Base-by-base conservation (phyloP, 2,113 vertebrate species). In the Cebidichthys violaceus region DNA sequence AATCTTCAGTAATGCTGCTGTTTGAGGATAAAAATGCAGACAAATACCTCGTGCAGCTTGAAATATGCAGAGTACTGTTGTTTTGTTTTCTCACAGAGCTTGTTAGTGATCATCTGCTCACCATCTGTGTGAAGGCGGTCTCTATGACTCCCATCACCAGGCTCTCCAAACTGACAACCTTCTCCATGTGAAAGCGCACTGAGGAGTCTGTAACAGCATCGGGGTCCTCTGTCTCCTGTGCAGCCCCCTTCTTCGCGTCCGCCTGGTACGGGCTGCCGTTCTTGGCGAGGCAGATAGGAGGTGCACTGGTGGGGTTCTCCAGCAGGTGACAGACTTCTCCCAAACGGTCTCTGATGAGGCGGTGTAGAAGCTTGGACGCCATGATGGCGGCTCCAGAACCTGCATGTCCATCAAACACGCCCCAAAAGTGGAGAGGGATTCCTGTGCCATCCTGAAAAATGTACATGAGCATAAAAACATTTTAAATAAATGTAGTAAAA, bases 81-180 rank as follows among this genome's bases (percentile, higher is more conserved):
- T 27, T 5, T 37, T 64, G 20, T 74, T 75, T 57, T 24, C 54
- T 43, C 31, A 39, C 61, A 60, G 6, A 47, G 39, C n/a, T 31
- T 69, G 62, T 50, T 37, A 1, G 35, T n/a, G 14, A 37, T 68
- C 66, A 57, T 70, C 57, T 75, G 64, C 95, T 97, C 92, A 99
- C 98, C 98, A 99, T 99, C 91, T 96, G 94, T 90, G 95, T 96
- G 87, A 99, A 99, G 86, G 98, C 97, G 0, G 96, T 99, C 94
- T 99, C 98, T 22, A 99, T 97, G 87, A 98, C 97, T 0, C 98
- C 98, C 3, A 98, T 96, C 68, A 99, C 96, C 84, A 99, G 95
- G 77, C 96, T 97, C 86, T 99, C 97, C 0, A 97, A 91, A 76
- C 96, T 97, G 61, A 99, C 96, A 0, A 90, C 96, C 85, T 99